Base-by-base conservation (phyloP, 2,797 vertebrate species). In the Galago senegalensis region DNA sequence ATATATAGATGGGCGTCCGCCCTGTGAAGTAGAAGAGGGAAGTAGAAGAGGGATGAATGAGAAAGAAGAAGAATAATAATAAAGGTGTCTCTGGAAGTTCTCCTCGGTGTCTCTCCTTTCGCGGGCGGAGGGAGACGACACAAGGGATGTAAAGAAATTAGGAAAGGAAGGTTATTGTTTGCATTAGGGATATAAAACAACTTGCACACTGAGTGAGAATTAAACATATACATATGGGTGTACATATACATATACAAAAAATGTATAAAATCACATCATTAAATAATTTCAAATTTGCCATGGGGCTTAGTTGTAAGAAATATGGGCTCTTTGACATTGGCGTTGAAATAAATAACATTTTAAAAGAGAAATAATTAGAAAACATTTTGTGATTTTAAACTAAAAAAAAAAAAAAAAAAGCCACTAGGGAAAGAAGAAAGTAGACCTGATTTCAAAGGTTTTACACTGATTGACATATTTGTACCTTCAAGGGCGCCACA, bases 301-400 rank as follows among this genome's bases (percentile, higher is more conserved):
- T 76, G 25, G 18, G 29, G 63, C 11, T 69, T 84, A 37, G 18
- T 77, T 79, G 4, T 60, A 82, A 85, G 63, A 75, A 75, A 69
- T 87, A 75, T 1, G 12, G 17, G 7, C 4, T 77, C 65, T 61
- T 43, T 92, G 21, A n/a, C 29, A 72, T 40, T 67, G 29, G 16
- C 58, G 46, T 1, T 83, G n/a, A 56, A 79, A 87, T 89, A 94
- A 94, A 56, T 82, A 87, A 60, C 7, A 53, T 63, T 81, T 89
- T 65, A 49, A 81, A 91, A 21, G 89, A 94, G 31, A 81, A 75
- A 58, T 8, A 34, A 72, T 46, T 87, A 93, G 83, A 93, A 95
- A 96, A 89, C 25, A 72, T 14, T 84, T 63, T 89, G 70, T 89
- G 16, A 82, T 75, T 43, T 91, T 83, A 83, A 20, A 17, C 3